A percentile compares a stretch with the other conserved stretches of the same genome.
Evolutionary conservation across 1,140 invertebrate species (phyloP).

Genomic region (Leptinotarsa lineolata): DNA sequence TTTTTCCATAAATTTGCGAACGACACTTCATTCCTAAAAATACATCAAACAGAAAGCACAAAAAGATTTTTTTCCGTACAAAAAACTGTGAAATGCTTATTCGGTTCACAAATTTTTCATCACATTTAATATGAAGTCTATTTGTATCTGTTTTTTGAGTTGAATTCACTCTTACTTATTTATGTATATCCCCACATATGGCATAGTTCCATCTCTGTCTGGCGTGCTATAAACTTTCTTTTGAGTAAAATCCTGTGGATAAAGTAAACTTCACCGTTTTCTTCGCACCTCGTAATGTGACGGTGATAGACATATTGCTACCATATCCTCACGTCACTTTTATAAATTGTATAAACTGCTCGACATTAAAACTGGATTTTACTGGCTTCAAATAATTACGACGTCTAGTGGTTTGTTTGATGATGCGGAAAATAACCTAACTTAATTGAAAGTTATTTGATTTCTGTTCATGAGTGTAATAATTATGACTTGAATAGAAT

Average conservation of each 20-base stretch:
- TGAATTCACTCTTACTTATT: conserved; percentile 19
- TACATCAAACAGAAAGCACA: conserved; percentile 14
- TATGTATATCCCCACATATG: conserved; percentile 23
- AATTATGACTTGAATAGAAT: too few species aligned
- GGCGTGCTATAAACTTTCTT: conserved; percentile 35
- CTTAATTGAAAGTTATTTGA: too few species aligned
- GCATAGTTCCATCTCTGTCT: conserved; percentile 31
- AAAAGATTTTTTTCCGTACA: not conserved
- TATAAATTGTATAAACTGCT: conserved; percentile 20
- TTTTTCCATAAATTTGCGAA: too few species aligned
- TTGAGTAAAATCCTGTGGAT: conserved; percentile 39
- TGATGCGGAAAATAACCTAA: not conserved
- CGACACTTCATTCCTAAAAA: not conserved
- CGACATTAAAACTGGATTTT: conserved; percentile 9
- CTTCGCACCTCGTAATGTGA: conserved; percentile 40
- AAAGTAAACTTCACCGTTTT: conserved; percentile 44
- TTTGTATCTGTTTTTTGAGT: conserved; percentile 31
- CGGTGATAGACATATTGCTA: conserved; percentile 40
- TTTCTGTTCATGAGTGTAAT: too few species aligned
- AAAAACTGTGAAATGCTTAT: conserved; percentile 17
- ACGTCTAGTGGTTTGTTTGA: not conserved
- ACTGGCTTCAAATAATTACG: not conserved
- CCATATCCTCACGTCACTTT: conserved; percentile 39
- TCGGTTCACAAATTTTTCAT: conserved; percentile 29
- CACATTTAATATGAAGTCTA: conserved; percentile 28